These are phyloP conservation scores for Distichodus sexfasciatus DNA, from an alignment of 2,797 vertebrate genomes.

Conservation along the genomic window DNA sequence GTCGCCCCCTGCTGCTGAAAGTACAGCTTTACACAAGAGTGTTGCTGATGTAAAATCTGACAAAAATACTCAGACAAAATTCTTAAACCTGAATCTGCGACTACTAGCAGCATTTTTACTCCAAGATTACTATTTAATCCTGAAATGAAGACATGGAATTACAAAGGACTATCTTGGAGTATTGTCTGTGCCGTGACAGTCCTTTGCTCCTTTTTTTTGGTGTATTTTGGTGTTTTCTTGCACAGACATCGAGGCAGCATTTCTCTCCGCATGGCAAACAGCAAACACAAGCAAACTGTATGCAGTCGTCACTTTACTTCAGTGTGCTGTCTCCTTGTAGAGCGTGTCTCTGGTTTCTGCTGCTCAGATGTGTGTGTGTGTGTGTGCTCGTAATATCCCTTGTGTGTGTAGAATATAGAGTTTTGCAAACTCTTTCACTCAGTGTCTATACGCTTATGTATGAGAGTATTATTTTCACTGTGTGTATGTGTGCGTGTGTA, in stretches of 20 bases:
- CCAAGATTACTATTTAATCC: no score
- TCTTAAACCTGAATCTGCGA: no score
- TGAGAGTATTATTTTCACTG: slow-evolving; percentile 29
- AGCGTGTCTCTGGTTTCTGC: slow-evolving; percentile 20
- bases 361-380: slow-evolving; percentile 49
- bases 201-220: background rate
- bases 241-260: background rate
- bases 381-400: background rate
- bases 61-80: no score
- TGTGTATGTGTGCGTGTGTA: slow-evolving; percentile 50
- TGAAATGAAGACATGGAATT: no score
- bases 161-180: no score
- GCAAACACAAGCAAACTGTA: slow-evolving; percentile 6
- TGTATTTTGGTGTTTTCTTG: background rate
- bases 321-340: slow-evolving; percentile 42
- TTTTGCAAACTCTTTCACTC: slow-evolving; percentile 38
- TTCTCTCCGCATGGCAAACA: slow-evolving; percentile 2
- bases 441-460: slow-evolving; percentile 31
- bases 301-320: slow-evolving; percentile 20
- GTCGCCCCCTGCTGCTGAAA: slow-evolving; percentile 54
- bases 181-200: background rate
- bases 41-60: background rate
- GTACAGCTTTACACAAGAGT: slow-evolving; percentile 41
- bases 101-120: background rate
- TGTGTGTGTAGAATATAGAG: background rate